Percentiles rank a stretch among this genome's conserved stretches.
Evolutionary conservation across 2,113 vertebrate species (phyloP).

Genomic region (Pleuronectes platessa): DNA sequence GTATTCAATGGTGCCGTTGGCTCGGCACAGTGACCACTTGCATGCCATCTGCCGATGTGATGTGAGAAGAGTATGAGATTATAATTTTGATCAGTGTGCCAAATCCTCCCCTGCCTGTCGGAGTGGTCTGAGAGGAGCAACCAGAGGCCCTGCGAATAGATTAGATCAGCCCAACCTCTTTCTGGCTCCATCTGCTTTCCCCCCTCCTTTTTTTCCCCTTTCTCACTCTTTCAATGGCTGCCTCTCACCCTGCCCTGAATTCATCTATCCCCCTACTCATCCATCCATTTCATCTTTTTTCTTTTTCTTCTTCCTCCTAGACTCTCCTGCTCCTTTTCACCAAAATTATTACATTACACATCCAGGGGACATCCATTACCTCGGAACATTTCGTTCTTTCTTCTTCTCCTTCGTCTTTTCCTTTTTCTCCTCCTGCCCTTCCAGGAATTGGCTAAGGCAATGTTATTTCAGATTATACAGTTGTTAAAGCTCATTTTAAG

Average conservation of each 20-base stretch:
- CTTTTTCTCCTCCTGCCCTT: conserved; percentile 39
- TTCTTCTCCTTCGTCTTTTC: conserved; percentile 56
- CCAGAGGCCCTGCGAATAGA: conserved; percentile 60
- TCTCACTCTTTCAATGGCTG: conserved; percentile 58
- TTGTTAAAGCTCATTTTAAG: conserved; percentile 83
- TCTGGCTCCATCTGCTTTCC: conserved; percentile 72
- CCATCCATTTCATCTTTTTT: conserved; percentile 65
- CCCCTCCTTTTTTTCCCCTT: conserved; percentile 44
- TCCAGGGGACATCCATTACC: conserved; percentile 81
- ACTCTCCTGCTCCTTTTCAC: conserved; percentile 68
- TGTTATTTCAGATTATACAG: conserved; percentile 83
- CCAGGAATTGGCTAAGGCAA: conserved; percentile 72
- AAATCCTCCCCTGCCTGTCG: conserved; percentile 75
- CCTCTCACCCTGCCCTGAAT: conserved; percentile 60
- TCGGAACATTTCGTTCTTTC: conserved; percentile 75
- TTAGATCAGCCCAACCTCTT: conserved; percentile 78
- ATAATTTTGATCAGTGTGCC: conserved; percentile 79
- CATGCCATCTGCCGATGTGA: conserved; percentile 70
- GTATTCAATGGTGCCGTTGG: conserved; percentile 54
- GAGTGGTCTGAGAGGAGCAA: conserved; percentile 70
- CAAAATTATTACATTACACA: conserved; percentile 81
- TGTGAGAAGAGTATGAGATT: conserved; percentile 73
- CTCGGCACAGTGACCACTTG: conserved; percentile 45
- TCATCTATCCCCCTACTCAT: conserved; percentile 64
- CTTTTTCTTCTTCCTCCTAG: conserved; percentile 21